phyloP scores from a whole-genome alignment of 1,140 invertebrate genomes.

The Acromyrmex heyeri region DNA sequence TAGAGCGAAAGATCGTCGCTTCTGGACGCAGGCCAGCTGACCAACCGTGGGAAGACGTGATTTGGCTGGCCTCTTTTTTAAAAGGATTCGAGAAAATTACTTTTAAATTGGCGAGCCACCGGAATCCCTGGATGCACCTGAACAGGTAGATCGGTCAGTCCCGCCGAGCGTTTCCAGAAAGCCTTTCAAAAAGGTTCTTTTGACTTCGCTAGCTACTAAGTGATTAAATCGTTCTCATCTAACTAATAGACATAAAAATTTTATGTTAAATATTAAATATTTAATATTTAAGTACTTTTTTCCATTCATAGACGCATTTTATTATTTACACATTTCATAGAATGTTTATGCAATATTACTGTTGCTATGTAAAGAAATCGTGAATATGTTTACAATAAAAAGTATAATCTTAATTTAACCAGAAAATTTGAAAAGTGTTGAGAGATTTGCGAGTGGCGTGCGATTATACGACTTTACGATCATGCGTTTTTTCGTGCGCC shows the following conservation, averaged over 20 bases:
- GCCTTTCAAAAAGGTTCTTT: conserved; percentile 9
- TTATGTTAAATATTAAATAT: no score
- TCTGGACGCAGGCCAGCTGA: conserved; percentile 85
- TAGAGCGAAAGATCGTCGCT: conserved; percentile 66
- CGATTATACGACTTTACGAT: conserved; percentile 18
- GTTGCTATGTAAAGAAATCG: not conserved
- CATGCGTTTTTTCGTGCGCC: not conserved
- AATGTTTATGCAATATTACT: not conserved
- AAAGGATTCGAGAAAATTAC: conserved; percentile 81
- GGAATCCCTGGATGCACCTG: conserved; percentile 59
- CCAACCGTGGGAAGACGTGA: conserved; percentile 85
- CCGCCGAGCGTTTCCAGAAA: conserved; percentile 76
- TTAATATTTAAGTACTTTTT: not conserved
- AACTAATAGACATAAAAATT: not conserved
- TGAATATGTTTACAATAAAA: not conserved
- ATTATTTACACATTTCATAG: not conserved
- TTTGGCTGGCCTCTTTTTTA: conserved; percentile 53
- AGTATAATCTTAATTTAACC: not conserved
- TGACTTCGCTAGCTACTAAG: not conserved
- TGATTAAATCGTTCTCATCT: conserved; percentile 6
- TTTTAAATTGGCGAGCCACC: conserved; percentile 83
- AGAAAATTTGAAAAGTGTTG: conserved; percentile 3
- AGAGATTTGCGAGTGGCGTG: not conserved
- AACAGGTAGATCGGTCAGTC: conserved; percentile 74
- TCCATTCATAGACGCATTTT: not conserved